phyloP scores from a whole-genome alignment of 2,888 invertebrate species.

The Tiliacea citrago region DNA sequence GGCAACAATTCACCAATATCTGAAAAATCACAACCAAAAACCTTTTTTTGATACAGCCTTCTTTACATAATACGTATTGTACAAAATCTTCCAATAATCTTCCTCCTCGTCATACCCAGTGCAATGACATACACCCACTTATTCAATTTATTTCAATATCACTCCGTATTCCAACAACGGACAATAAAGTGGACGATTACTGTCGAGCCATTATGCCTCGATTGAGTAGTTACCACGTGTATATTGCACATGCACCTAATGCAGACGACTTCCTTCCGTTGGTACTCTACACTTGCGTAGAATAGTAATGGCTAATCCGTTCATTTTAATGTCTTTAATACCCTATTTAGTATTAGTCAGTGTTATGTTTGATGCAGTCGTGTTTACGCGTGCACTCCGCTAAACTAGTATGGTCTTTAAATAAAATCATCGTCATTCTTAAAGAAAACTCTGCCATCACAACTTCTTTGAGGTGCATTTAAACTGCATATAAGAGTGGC shows the following conservation, averaged over 20 bases:
- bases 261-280: conserved; percentile 56
- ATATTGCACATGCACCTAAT: conserved; percentile 45
- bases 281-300: conserved; percentile 4
- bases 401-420: background rate
- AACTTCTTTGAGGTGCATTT: too few relatives aligned
- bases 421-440: too few relatives aligned
- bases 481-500: too few relatives aligned
- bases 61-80: too few relatives aligned
- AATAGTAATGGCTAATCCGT: conserved; percentile 44
- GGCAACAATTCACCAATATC: too few relatives aligned
- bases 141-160: conserved; percentile 44
- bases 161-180: conserved; percentile 42
- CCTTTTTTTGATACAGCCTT: background rate
- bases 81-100: background rate
- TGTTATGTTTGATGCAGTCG: conserved; percentile 15
- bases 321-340: conserved; percentile 21
- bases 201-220: conserved; percentile 19
- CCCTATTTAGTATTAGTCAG: conserved; percentile 37
- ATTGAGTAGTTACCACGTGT: conserved; percentile 29
- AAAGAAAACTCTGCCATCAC: too few relatives aligned
- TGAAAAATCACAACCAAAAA: too few relatives aligned
- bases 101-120: conserved; percentile 8
- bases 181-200: conserved; percentile 25
- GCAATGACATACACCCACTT: conserved; percentile 29
- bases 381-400: conserved; percentile 1